These are phyloP conservation scores for Bhutanitis thaidina DNA, from an alignment of 2,888 invertebrate genomes.

Conservation along the genomic window DNA sequence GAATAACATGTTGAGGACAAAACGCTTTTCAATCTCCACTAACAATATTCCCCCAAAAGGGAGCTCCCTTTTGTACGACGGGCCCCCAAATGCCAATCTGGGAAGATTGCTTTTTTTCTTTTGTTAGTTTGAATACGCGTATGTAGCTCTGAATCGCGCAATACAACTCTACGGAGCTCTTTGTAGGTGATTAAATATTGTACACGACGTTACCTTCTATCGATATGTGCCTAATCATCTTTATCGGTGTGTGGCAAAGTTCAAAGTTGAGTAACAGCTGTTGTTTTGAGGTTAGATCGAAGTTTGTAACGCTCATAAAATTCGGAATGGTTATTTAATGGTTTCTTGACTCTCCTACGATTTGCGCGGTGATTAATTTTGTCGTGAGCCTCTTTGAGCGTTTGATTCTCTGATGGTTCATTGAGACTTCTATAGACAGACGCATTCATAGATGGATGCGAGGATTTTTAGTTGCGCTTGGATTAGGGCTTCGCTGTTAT, in stretches of 20 bases:
- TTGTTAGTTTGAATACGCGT: constrained; percentile 76
- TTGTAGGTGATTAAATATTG: constrained; percentile 77
- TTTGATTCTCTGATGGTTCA: constrained; percentile 13
- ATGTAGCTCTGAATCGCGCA: constrained; percentile 58
- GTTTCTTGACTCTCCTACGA: constrained; percentile 66
- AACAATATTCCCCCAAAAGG: constrained; percentile 62
- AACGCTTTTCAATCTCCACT: constrained; percentile 73
- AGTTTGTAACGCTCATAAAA: constrained; percentile 38
- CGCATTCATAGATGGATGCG: background rate
- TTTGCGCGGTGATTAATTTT: constrained; percentile 68
- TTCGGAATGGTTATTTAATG: constrained; percentile 76
- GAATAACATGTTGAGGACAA: constrained; percentile 77
- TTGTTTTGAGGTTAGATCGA: constrained; percentile 24
- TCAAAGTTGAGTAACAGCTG: constrained; percentile 3
- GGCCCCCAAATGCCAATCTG: constrained; percentile 77
- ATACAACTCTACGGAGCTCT: constrained; percentile 47
- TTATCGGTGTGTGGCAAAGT: constrained; percentile 11
- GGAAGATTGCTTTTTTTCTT: constrained; percentile 77
- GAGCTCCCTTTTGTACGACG: constrained; percentile 50
- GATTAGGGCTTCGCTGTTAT: background rate
- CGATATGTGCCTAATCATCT: background rate
- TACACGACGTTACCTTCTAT: constrained; percentile 29
- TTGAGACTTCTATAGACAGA: background rate
- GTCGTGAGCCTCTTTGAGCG: constrained; percentile 16
- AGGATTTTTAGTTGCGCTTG: background rate